A percentile compares a stretch with the other conserved stretches of the same genome.
Evolutionary conservation across 2,797 vertebrate genomes (phyloP).

Genomic region (Valencia hispanica): DNA sequence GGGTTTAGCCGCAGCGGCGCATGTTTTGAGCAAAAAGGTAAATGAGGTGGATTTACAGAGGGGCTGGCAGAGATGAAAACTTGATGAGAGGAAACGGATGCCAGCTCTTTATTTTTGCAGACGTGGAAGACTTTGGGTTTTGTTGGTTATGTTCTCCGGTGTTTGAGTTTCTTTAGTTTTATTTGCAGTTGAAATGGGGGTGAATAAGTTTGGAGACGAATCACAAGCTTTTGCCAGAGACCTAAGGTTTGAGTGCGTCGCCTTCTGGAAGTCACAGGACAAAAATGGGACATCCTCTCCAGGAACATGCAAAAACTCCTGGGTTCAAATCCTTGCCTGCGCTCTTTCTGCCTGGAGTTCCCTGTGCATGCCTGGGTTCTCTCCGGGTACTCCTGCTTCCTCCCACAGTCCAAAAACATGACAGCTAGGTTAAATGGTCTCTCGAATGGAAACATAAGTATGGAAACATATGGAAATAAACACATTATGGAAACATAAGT

Average conservation of each 20-base stretch:
- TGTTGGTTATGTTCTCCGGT: background rate
- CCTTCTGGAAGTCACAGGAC: background rate
- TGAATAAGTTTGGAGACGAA: background rate
- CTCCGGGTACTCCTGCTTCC: too few relatives aligned
- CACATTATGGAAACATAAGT: too few relatives aligned
- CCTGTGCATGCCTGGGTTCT: too few relatives aligned
- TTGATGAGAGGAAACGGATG: conserved; percentile 69
- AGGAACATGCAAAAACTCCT: too few relatives aligned
- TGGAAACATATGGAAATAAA: too few relatives aligned
- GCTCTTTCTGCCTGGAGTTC: too few relatives aligned
- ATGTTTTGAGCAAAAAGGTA: background rate
- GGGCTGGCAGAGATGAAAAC: conserved; percentile 18
- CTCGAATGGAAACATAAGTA: too few relatives aligned
- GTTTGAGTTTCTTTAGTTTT: background rate
- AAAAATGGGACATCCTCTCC: background rate
- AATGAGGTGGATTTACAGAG: background rate
- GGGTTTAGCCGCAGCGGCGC: conserved; percentile 4
- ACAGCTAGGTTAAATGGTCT: too few relatives aligned
- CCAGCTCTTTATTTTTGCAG: conserved; percentile 60
- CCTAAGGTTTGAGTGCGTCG: too few relatives aligned
- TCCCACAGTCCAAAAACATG: too few relatives aligned
- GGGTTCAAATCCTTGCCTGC: too few relatives aligned
- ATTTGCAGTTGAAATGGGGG: background rate
- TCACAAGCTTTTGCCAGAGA: background rate
- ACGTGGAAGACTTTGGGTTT: conserved; percentile 20